phyloP scores from a whole-genome alignment of 2,113 vertebrate genomes.

The Heliornis fulica region DNA sequence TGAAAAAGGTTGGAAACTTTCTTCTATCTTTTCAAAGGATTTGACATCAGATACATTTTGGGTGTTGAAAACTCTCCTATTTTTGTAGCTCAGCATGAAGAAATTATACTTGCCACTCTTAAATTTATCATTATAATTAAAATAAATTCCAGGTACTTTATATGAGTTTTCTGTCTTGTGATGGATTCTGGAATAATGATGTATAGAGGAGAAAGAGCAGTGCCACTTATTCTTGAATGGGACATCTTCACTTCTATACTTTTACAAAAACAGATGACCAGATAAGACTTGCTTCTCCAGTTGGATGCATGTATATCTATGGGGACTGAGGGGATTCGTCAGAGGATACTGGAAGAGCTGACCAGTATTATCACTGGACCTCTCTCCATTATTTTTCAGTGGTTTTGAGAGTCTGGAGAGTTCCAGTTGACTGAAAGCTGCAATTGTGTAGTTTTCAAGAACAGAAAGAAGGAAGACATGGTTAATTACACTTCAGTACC shows the following conservation, averaged over 20 bases:
- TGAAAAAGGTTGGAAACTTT: neutral
- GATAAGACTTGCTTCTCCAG: neutral
- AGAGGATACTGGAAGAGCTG: neutral
- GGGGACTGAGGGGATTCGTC: too few relatives aligned
- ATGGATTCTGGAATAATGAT: neutral
- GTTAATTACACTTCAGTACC: neutral
- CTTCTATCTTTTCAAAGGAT: neutral
- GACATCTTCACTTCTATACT: neutral
- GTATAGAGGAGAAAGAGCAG: neutral
- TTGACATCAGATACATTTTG: neutral
- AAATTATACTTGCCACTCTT: neutral
- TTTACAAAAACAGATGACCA: neutral
- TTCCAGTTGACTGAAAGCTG: neutral
- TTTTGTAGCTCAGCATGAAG: neutral
- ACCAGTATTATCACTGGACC: accelerated
- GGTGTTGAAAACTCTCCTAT: neutral
- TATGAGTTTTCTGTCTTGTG: neutral
- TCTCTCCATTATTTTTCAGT: too few relatives aligned
- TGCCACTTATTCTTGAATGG: neutral
- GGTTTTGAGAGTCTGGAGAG: neutral
- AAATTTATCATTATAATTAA: neutral
- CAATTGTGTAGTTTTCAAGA: neutral
- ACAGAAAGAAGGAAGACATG: neutral
- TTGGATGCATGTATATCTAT: neutral
- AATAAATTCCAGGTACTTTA: neutral